Percentiles rank a stretch among this genome's conserved stretches.
phyloP scores from a whole-genome alignment of 2,797 vertebrate species.

The Heterohyrax brucei region DNA sequence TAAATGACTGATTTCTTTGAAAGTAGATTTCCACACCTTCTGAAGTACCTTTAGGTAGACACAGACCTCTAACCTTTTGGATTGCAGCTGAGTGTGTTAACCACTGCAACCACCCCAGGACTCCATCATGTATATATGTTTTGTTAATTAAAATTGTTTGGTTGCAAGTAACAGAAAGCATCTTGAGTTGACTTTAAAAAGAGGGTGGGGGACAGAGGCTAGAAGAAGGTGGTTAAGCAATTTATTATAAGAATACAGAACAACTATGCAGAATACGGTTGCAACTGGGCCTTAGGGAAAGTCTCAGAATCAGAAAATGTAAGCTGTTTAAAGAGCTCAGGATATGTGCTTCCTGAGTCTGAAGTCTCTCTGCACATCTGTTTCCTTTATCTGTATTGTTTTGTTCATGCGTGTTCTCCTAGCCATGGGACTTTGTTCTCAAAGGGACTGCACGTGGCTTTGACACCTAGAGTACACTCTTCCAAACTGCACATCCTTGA shows the following conservation, averaged over 20 bases:
- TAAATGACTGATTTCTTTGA: neutral
- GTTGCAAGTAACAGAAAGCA: slow-evolving; percentile 60
- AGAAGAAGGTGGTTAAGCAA: neutral
- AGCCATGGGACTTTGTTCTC: neutral
- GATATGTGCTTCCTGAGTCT: neutral
- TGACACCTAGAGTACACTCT: neutral
- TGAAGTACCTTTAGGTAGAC: neutral
- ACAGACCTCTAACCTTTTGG: neutral
- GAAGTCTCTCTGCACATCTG: neutral
- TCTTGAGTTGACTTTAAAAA: slow-evolving; percentile 38
- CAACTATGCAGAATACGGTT: neutral
- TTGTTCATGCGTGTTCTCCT: neutral
- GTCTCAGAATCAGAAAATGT: neutral
- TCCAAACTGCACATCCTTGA: neutral
- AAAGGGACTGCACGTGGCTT: neutral
- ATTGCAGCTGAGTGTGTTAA: neutral
- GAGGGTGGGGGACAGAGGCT: neutral
- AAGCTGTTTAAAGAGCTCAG: neutral
- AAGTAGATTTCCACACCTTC: neutral
- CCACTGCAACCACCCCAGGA: neutral
- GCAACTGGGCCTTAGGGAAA: neutral
- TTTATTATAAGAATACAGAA: neutral
- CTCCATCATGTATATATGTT: neutral
- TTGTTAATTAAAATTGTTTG: slow-evolving; percentile 49
- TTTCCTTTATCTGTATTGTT: slow-evolving; percentile 21